These are phyloP conservation scores for Polypedilum pembai DNA, from an alignment of 1,140 invertebrate genomes.

Conservation along the genomic window DNA sequence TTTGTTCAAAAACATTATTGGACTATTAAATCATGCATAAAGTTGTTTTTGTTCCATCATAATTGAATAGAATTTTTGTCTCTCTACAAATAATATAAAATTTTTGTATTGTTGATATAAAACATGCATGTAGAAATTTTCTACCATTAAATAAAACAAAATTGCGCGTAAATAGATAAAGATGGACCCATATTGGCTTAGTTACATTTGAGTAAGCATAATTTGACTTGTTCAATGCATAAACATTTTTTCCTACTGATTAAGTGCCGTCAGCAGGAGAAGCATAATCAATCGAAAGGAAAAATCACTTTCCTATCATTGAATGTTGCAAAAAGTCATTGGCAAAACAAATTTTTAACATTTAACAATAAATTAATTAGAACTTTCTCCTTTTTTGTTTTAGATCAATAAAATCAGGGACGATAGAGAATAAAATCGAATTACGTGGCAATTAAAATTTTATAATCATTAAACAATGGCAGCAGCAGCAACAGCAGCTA, in stretches of 20 bases:
- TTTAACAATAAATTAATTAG: constrained; percentile 2
- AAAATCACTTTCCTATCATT: neutral
- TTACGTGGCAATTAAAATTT: constrained; percentile 16
- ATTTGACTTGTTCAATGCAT: neutral
- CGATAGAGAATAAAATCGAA: neutral
- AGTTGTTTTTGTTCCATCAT: too few relatives aligned
- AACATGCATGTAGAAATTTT: too few relatives aligned
- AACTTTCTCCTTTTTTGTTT: neutral
- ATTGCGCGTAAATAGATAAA: too few relatives aligned
- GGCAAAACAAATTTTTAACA: neutral
- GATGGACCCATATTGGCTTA: neutral
- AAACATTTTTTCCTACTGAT: constrained; percentile 9
- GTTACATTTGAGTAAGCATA: neutral
- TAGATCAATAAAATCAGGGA: constrained; percentile 26
- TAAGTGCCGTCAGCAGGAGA: neutral
- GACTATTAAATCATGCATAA: too few relatives aligned
- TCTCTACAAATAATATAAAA: too few relatives aligned
- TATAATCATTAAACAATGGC: constrained; percentile 18
- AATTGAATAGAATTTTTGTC: too few relatives aligned
- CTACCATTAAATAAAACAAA: too few relatives aligned
- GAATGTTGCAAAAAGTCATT: neutral
- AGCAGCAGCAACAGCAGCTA: neutral
- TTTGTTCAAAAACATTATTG: too few relatives aligned
- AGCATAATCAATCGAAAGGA: neutral
- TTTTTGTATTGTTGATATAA: too few relatives aligned